phyloP scores from a whole-genome alignment of 2,888 invertebrate genomes.

The Lasioglossum pauxillum region DNA sequence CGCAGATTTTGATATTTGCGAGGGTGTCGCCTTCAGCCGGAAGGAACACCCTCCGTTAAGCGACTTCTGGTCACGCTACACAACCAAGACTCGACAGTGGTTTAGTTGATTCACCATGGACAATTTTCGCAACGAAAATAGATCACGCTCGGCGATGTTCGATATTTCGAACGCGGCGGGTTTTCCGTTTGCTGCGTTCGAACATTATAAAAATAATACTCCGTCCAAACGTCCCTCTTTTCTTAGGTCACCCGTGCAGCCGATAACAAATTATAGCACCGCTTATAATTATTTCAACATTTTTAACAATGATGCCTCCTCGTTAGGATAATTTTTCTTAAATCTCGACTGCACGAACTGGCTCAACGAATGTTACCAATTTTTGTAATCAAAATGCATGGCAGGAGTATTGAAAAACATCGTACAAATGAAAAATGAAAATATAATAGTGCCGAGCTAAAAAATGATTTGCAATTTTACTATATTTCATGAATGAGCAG shows the following conservation, averaged over 20 bases:
- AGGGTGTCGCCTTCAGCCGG: constrained; percentile 33
- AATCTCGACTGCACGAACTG: neutral
- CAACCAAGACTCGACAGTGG: constrained; percentile 13
- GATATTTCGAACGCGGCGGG: neutral
- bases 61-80: constrained; percentile 19
- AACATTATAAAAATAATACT: neutral
- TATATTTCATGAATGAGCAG: neutral
- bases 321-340: neutral
- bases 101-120: neutral
- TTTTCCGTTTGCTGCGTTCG: neutral
- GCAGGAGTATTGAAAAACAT: neutral
- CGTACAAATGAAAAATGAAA: neutral
- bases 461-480: neutral
- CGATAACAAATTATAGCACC: neutral
- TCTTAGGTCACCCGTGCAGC: neutral
- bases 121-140: constrained; percentile 31
- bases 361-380: neutral
- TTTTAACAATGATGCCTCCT: neutral
- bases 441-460: neutral
- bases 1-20: constrained; percentile 26
- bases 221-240: neutral
- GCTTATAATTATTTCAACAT: neutral
- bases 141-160: constrained; percentile 28
- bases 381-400: neutral
- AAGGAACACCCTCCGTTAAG: constrained; percentile 38